Percentiles rank a stretch among this genome's conserved stretches.
phyloP scores from a whole-genome alignment of 2,113 vertebrate species.

The Sinosuthora webbiana region DNA sequence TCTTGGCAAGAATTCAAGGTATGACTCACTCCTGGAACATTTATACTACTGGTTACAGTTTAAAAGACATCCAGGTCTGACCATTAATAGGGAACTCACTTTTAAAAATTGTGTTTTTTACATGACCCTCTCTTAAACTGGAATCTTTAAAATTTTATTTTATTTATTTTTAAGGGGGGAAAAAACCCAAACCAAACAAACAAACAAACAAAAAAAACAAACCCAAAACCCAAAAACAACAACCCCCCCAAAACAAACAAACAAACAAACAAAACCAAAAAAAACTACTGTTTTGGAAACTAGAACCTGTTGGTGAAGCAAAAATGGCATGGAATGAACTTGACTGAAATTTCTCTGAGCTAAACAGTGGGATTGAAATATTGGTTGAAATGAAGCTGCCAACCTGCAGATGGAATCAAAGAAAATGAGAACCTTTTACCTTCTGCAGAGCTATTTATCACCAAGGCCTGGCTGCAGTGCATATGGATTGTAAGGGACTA shows the following conservation, averaged over 20 bases:
- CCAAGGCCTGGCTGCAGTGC: background rate
- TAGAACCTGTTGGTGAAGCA: background rate
- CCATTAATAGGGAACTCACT: background rate
- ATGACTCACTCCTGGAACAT: constrained; percentile 47
- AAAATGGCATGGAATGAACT: background rate
- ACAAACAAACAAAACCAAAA: no score
- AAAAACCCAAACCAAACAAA: no score
- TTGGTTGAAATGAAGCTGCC: background rate
- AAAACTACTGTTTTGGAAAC: background rate
- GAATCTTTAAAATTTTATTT: background rate
- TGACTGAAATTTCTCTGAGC: background rate
- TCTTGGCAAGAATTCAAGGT: constrained; percentile 37
- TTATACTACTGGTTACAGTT: constrained; percentile 13
- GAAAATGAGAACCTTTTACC: constrained; percentile 21
- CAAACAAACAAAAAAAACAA: no score
- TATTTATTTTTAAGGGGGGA: background rate
- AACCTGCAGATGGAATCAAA: constrained; percentile 25
- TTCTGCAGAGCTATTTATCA: constrained; percentile 53
- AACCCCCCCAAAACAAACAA: no score
- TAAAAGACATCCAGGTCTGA: background rate
- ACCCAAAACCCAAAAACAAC: no score
- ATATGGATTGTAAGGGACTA: background rate
- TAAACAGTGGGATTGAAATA: background rate
- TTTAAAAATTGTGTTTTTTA: background rate
- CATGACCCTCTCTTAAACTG: background rate